Evolutionary conservation across 2,113 vertebrate genomes (phyloP).

Genomic region (Micromys minutus): DNA sequence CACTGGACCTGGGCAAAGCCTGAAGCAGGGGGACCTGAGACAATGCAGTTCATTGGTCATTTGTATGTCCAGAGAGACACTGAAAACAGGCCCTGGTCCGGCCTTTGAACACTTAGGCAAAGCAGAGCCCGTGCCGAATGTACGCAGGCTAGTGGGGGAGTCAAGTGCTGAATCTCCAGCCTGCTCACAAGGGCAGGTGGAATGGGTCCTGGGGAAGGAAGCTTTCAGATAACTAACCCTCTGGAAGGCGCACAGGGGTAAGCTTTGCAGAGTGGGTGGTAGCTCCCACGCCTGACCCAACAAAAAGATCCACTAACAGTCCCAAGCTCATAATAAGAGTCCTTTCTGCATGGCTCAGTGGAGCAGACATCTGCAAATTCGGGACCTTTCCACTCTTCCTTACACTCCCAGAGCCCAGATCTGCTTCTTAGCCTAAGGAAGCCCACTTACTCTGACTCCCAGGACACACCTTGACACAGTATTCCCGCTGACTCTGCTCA

Average conservation of each 20-base stretch:
- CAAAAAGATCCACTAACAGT: neutral
- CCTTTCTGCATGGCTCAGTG: neutral
- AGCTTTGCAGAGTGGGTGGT: neutral
- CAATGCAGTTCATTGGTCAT: neutral
- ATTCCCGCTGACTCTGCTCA: neutral
- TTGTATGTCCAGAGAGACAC: neutral
- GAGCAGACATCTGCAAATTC: accelerated
- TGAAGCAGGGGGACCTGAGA: neutral
- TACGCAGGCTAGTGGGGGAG: neutral
- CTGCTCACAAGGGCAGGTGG: neutral
- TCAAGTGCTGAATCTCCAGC: neutral
- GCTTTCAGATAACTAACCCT: neutral
- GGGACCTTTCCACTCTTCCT: accelerated
- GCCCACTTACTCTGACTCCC: neutral
- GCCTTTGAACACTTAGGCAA: neutral
- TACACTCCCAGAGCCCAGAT: neutral
- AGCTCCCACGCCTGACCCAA: neutral
- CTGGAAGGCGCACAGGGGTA: neutral
- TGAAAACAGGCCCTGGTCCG: accelerated
- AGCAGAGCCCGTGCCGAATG: neutral
- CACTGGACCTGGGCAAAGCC: neutral
- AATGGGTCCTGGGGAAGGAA: neutral
- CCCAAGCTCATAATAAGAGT: neutral
- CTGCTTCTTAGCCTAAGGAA: accelerated
- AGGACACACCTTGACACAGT: no score